phyloP scores from a whole-genome alignment of 2,888 invertebrate genomes.

The Zootermopsis nevadensis region DNA sequence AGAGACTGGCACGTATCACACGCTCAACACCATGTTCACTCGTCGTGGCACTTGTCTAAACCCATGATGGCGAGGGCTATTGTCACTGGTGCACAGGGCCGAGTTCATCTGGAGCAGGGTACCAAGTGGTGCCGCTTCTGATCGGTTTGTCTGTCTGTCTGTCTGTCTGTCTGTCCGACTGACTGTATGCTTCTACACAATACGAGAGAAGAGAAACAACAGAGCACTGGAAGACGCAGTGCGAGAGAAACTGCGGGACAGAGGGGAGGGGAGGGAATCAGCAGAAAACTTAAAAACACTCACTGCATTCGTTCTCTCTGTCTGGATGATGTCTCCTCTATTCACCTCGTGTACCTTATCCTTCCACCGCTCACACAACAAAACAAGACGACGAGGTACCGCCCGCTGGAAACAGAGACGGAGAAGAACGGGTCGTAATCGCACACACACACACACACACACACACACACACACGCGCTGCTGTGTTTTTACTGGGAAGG shows the following conservation, averaged over 20 bases:
- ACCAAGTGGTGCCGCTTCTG: conserved; percentile 26
- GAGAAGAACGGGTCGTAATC: neutral
- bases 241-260: conserved; percentile 18
- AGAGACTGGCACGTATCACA: neutral
- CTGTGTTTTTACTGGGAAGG: neutral
- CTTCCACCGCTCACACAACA: conserved; percentile 10
- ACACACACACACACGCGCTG: conserved; percentile 18
- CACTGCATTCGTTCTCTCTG: conserved; percentile 28
- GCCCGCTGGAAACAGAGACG: conserved; percentile 25
- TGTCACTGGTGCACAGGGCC: neutral
- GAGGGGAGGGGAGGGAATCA: conserved; percentile 31
- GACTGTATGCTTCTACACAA: conserved; percentile 48
- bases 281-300: conserved; percentile 50
- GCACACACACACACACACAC: conserved; percentile 35
- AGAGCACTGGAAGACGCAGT: neutral
- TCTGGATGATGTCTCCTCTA: neutral
- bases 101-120: conserved; percentile 29
- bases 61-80: neutral
- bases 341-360: conserved; percentile 26
- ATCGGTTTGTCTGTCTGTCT: conserved; percentile 22
- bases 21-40: conserved; percentile 21
- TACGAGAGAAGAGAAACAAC: conserved; percentile 42
- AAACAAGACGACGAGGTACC: conserved; percentile 18
- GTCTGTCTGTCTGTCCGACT: conserved; percentile 49
- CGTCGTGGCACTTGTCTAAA: conserved; percentile 23